phyloP scores from a whole-genome alignment of 2,888 invertebrate genomes.

The Lasioglossum pauxillum region DNA sequence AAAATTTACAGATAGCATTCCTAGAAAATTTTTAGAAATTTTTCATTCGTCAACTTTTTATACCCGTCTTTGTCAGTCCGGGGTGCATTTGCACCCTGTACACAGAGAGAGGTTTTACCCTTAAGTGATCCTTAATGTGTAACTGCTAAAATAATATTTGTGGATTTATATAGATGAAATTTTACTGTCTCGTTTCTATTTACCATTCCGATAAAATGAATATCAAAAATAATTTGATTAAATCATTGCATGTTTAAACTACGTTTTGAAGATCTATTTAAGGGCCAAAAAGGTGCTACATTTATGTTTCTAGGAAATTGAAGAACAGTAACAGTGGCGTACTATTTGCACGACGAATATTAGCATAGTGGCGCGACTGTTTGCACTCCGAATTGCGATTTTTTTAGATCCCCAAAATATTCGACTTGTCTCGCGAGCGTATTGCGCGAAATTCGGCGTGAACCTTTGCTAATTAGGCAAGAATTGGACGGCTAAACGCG shows the following conservation, averaged over 20 bases:
- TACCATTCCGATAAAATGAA: too few relatives aligned
- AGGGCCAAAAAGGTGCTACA: background rate
- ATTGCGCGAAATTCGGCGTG: conserved; percentile 5
- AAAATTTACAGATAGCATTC: too few relatives aligned
- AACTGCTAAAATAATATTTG: too few relatives aligned
- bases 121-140: too few relatives aligned
- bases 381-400: background rate
- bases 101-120: too few relatives aligned
- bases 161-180: too few relatives aligned
- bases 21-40: too few relatives aligned
- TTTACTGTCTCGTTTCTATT: too few relatives aligned
- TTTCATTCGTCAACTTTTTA: too few relatives aligned
- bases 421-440: background rate
- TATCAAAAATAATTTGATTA: background rate
- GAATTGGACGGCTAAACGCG: conserved; percentile 38
- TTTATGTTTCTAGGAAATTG: background rate
- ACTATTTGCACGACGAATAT: background rate
- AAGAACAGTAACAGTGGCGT: too few relatives aligned
- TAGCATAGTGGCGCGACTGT: background rate
- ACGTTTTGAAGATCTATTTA: background rate
- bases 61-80: too few relatives aligned
- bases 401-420: background rate
- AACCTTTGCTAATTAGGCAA: conserved; percentile 27
- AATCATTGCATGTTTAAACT: background rate
- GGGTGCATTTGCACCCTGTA: too few relatives aligned